phyloP scores from a whole-genome alignment of 53 echinoderm and acorn worm species.

The Mesocentrotus franciscanus region DNA sequence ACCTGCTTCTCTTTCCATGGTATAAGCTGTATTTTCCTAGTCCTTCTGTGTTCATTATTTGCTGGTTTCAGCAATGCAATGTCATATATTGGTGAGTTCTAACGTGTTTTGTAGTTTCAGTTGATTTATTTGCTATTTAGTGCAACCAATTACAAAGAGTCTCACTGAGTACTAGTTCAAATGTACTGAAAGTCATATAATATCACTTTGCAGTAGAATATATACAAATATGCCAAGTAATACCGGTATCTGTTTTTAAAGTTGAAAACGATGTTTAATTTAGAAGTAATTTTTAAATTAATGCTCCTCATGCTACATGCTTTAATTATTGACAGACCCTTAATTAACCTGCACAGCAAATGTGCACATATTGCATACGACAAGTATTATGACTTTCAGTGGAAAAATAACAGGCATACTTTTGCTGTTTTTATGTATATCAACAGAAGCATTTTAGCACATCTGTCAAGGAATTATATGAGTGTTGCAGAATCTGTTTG shows the following conservation, averaged over 20 bases:
- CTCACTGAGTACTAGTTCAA: neutral
- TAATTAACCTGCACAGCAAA: too few relatives aligned
- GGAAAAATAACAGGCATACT: too few relatives aligned
- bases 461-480: too few relatives aligned
- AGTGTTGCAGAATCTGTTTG: too few relatives aligned
- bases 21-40: constrained; percentile 57
- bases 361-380: too few relatives aligned
- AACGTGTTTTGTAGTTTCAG: neutral
- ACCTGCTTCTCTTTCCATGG: constrained; percentile 67
- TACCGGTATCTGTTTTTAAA: neutral
- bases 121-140: neutral
- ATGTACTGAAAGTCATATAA: neutral
- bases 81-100: constrained; percentile 76
- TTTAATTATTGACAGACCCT: too few relatives aligned
- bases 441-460: too few relatives aligned
- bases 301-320: too few relatives aligned
- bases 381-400: too few relatives aligned
- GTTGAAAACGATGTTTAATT: neutral
- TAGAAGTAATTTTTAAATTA: too few relatives aligned
- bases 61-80: constrained; percentile 70
- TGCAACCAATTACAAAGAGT: neutral
- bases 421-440: too few relatives aligned
- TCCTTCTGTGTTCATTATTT: constrained; percentile 59
- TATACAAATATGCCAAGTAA: neutral
- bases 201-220: neutral